Evolutionary conservation across 2,888 invertebrate species (phyloP).

Genomic region (Clistopyga incitator): DNA sequence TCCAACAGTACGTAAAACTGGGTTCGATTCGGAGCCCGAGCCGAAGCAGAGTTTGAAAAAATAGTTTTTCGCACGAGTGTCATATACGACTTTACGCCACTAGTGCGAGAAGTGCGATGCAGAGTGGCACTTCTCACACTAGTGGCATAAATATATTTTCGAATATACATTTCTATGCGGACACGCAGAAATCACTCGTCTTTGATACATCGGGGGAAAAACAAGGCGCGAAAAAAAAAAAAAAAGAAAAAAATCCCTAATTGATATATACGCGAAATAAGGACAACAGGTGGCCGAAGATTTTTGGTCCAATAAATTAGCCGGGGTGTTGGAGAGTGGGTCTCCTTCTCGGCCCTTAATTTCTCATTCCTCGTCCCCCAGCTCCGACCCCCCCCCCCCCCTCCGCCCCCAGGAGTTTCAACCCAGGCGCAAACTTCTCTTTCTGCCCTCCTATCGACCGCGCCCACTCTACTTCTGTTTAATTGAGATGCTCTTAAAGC

Average conservation of each 20-base stretch:
- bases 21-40: too few species aligned
- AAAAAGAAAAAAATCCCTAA: constrained; percentile 41
- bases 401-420: constrained; percentile 57
- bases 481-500: constrained; percentile 52
- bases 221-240: background rate
- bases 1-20: too few species aligned
- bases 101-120: too few species aligned
- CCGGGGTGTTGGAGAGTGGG: constrained; percentile 2
- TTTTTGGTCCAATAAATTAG: constrained; percentile 52
- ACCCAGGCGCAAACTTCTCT: constrained; percentile 45
- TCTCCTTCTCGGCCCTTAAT: constrained; percentile 22
- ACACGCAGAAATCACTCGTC: background rate
- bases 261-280: constrained; percentile 51
- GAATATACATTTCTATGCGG: too few species aligned
- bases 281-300: constrained; percentile 58
- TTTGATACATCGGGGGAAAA: too few species aligned
- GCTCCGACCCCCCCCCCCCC: constrained; percentile 8
- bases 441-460: constrained; percentile 6
- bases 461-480: constrained; percentile 42
- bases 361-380: constrained; percentile 34
- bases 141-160: too few species aligned
- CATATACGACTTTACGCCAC: too few species aligned
- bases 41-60: too few species aligned
- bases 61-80: too few species aligned
- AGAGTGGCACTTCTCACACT: too few species aligned